Evolutionary conservation across 2,797 vertebrate genomes (phyloP), one percentile per base, ranked within the genome.

Genomic region (Macroramphosus scolopax): DNA sequence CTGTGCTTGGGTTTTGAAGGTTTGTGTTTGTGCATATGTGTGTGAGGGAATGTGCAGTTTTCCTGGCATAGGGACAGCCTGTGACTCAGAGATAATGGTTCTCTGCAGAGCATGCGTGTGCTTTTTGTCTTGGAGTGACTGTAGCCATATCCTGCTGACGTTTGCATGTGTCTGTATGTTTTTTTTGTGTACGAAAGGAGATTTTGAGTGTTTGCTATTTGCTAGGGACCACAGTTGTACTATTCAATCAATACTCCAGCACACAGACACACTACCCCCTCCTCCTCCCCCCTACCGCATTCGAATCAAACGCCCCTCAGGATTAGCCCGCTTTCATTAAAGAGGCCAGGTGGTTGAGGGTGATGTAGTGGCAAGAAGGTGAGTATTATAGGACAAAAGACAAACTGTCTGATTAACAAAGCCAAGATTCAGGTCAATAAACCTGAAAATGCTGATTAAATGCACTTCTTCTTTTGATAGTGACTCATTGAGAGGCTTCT

Each of bases 61-160:
- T 86, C 64, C 71, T 87, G 74, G 83, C 71, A 20, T 68, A 61
- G 77, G 71, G 72, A 86, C 78, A 78, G 76, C 74, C 88, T 89
- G 87, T 87, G 84, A 88, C 82, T 89, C 81, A 69, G 76, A 88
- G 87, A 89, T 89, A 88, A 89, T 88, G 77, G 80, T 79, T 70
- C 81, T 87, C 80, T 68, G 72, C 70, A 84, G 85, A 82, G 62
- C 8, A 1, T 26, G 62, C 62, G 51, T 67, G 62, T 48, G 43
- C 37, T 28, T 1, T 33, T 18, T 26, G 48, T 63, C 13, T 58
- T 5, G 32, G 29, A 47, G 44, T 38, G 30, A 54, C 45, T 61
- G 39, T 51, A 54, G 45, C 60, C 48, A 26, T 58, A 43, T 78
- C 68, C 61, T 77, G 58, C 75, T 71, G 63, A 71, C 32, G 44